Evolutionary conservation across 2,888 invertebrate species (phyloP), one percentile per base, ranked within the genome.

Genomic region (Lithophane ornitopus): DNA sequence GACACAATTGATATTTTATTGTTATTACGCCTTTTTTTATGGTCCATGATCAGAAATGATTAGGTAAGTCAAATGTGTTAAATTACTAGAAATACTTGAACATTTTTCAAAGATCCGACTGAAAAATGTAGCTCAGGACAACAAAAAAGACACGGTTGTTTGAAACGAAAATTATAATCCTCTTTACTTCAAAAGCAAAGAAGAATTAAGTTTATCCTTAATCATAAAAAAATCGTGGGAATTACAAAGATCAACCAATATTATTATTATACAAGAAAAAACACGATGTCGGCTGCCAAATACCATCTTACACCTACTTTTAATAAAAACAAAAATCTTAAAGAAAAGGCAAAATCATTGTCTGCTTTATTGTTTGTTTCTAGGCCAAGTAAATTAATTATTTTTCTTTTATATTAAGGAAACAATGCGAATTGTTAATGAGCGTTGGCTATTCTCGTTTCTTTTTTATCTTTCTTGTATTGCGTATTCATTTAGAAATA

Each of bases 361-460:
- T 82, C 74, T 79, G 81, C 75, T 84, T 85, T 86, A 85, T 85
- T 88, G 89, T 90, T 90, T 87, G 85, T 89, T 90, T 91, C 89
- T 89, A 87, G 90, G 91, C 81, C 91, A 88, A 92, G 92, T 91
- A 90, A 94, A 93, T 94, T 94, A 94, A 94, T 94, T 93, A 93
- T 93, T 91, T 67, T 93, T 91, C 90, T 91, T 94, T 94, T 93
- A 92, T 92, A 88, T 88, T 88, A 91, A 87, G 87, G 91, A 92
- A 94, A 94, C 94, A 94, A 94, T 93, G 90, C 88, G 92, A 94
- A 94, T 94, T 93, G 94, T 93, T 93, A 94, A 94, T 94, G 94
- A 93, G 90, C 89, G 89, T 87, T 88, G 90, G 91, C 89, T 87
- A 90, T 90, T 90, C 89, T 71, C 86, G 85, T 91, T 92, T 86